Evolutionary conservation across 2,113 vertebrate genomes (phyloP), one percentile per base, ranked within the genome.

Genomic region (Orycteropus afer): DNA sequence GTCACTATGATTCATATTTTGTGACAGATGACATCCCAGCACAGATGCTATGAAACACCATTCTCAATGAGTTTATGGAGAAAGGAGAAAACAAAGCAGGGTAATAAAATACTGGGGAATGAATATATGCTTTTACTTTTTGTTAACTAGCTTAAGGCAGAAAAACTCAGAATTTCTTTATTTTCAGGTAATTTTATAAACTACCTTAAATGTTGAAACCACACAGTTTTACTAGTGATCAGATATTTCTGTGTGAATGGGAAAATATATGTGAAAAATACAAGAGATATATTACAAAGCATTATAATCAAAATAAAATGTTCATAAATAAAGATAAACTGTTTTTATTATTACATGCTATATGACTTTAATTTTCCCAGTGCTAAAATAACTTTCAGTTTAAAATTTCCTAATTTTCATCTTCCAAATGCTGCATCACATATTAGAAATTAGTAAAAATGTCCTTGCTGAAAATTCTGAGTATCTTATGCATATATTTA

Each of bases 101-200:
- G 61, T 59, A 86, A 37, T 83, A 45, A 53, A 81, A 42, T 49
- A 18, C 34, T 5, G 1, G 88, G 34, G 18, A 34, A 59, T 2
- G 2, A 69, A 80, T 55, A 47, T 10, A 18, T 25, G 23, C 23
- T 85, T 80, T 4, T 42, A 59, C 18, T 86, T n/a, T 89, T 37
- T 67, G 61, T 63, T 84, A 88, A 84, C 90, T 86, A 76, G 45
- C 34, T 69, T 34, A 63, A 45, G 29, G 84, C 20, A n/a, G 22
- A 5, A 40, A 87, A 93, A 78, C 59, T 63, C 77, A 93, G 15
- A 82, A 23, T 18, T 69, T 76, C 29, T 74, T 94, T 91, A 55
- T 74, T 95, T 94, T 80, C 47, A 61, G 47, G 65, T 40, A 90
- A 71, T 73, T 73, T 82, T 61, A 89, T 80, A 57, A 91, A 91